Evolutionary conservation across 2,113 vertebrate species (phyloP), one percentile per base, ranked within the genome.

Genomic region (Apus apus): DNA sequence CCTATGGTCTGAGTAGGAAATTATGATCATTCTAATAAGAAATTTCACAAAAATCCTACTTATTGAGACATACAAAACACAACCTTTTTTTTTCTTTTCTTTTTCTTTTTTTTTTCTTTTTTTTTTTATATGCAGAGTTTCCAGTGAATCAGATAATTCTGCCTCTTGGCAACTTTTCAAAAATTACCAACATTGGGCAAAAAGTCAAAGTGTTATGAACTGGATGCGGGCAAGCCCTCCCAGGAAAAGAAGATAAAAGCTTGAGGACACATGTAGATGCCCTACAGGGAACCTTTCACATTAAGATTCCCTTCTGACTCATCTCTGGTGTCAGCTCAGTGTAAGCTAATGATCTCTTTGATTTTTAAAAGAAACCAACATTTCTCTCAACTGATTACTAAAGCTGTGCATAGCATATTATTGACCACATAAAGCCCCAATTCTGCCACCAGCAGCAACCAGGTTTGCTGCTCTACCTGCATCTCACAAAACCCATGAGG

Each of bases 311-410:
- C 67, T 89, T 88, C 90, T 87, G 53, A 91, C 32, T 94, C 46
- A 83, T 92, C 90, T 93, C 75, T 92, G 75, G 34, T 93, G 86
- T 90, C 92, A 93, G 51, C 34, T 83, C 72, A 56, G 9, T 51
- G 46, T 65, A 97, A 92, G 32, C 10, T 90, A 91, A 93, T 68
- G 54, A 88, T 95, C 79, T 40, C 51, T 94, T 65, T n/a, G 30
- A 79, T 71, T 91, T 87, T 71, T 64, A 66, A 74, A 80, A 90
- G 90, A 90, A 77, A 51, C 5, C 72, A 71, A 85, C 58, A 75
- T 89, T 81, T 75, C 53, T 80, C 70, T 85, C 60, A 77, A n/a
- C 16, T 62, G 56, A 77, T 77, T 88, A 48, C 43, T 88, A 56
- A 79, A 94, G 46, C 43, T 46, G 21, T 1, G 1, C 30, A 76